Conservation (phyloP, 2,113 vertebrate species). For the Pteronura brasiliensis region DNA sequence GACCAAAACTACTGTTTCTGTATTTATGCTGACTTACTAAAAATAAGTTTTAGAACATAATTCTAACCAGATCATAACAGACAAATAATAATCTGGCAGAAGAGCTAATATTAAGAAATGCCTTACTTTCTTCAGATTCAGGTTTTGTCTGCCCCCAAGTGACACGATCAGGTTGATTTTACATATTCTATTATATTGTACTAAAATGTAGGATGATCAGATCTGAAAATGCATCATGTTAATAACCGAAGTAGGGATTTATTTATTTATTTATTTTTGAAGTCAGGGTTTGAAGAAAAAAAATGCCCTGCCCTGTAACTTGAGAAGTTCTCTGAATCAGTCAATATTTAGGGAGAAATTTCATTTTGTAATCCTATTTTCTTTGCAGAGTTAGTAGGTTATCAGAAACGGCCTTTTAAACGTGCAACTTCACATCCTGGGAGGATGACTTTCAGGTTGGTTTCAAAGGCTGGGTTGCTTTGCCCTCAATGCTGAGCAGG, state of each 20-base stretch:
- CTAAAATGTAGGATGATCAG: neutral
- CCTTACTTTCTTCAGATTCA: neutral
- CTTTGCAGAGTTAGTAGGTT: neutral
- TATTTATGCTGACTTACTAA: neutral
- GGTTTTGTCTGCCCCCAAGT: neutral
- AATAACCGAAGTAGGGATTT: neutral
- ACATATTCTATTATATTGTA: neutral
- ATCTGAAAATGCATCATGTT: neutral
- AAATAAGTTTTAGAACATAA: neutral
- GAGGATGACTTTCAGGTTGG: neutral
- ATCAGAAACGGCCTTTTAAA: neutral
- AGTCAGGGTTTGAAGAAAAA: neutral
- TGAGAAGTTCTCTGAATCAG: neutral
- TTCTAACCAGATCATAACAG: neutral
- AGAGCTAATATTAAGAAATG: neutral
- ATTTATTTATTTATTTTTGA: no score
- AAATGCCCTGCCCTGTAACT: neutral
- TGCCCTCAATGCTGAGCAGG: neutral
- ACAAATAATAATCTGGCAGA: neutral
- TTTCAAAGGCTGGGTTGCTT: conserved; percentile 17
- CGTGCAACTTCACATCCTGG: neutral
- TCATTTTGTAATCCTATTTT: neutral
- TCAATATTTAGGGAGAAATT: conserved; percentile 10
- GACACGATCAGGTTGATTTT: neutral
- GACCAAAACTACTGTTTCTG: neutral